Evolutionary conservation across 92 coral and sea anemone species (phyloP), one percentile per base, ranked within the genome.

Genomic region (Hydrozoanthus gracilis): DNA sequence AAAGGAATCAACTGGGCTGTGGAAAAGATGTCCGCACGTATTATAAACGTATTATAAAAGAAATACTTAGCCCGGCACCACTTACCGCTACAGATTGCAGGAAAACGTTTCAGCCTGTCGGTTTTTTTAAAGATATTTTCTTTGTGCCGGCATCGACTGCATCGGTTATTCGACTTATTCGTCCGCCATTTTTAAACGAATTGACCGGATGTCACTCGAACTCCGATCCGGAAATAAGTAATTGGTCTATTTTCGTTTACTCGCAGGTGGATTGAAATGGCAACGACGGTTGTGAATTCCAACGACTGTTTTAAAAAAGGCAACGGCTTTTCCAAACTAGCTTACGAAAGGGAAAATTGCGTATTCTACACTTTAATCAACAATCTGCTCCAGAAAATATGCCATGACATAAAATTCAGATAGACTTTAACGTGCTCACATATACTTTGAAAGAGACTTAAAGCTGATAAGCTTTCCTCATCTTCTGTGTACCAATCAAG

Each of bases 71-170:
- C 16, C 17, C 14, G 6, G 3, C 14, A 5, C 6, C 6, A 54
- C 68, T 61, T 61, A 61, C 68, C 68, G 68, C 68, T 61, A 61
- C 68, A 61, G 68, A 61, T 61, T 61, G 68, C 68, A 61, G 18
- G 68, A 61, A 61, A 61, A 61, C 68, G 18, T 61, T 61, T 27
- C 68, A 61, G 68, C 27, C 68, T 5, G 68, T 61, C 4, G 68
- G 68, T 15, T 61, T 61, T 27, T 61, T 61, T 3, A 61, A 61
- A 12, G 68, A 61, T 61, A 14, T 61, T 14, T n/a, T 60, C 15
- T 60, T 61, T 61, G n/a, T 8, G 67, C 67, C 67, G 5, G n/a
- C n/a, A 56, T 56, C 62, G 62, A 56, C 62, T n/a, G 68, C 68
- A 61, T 61, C 68, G 17, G 68, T 61, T 61, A 27, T n/a, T n/a